Conservation (phyloP, 2,113 vertebrate species). For the Prietella phreatophila region DNA sequence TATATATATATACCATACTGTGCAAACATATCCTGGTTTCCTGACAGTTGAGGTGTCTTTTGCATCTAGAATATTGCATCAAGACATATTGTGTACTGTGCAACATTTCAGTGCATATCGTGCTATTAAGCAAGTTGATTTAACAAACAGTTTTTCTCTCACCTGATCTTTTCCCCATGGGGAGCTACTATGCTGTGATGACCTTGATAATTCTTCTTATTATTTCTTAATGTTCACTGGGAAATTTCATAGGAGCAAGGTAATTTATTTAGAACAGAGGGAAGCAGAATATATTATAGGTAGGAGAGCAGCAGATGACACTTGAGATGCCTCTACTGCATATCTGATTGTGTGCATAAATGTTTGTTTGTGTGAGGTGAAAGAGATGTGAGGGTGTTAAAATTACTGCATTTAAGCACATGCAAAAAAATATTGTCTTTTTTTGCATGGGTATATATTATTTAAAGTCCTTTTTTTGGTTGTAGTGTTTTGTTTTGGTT, state of each 20-base stretch:
- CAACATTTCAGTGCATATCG: not conserved
- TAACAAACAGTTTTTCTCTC: not conserved
- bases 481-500: too few relatives aligned
- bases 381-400: not conserved
- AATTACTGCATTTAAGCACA: not conserved
- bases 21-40: not conserved
- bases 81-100: not conserved
- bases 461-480: not conserved
- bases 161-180: conserved; percentile 9
- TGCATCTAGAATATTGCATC: conserved; percentile 9
- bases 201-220: conserved; percentile 17
- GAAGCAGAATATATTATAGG: not conserved
- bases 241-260: conserved; percentile 11
- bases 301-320: not conserved
- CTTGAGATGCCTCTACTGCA: not conserved
- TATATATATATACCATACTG: not conserved
- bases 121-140: not conserved
- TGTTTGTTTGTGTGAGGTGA: not conserved
- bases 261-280: conserved; percentile 21
- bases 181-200: conserved; percentile 2
- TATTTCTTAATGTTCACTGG: conserved; percentile 24
- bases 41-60: not conserved
- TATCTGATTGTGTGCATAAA: conserved; percentile 9
- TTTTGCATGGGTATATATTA: not conserved
- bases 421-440: not conserved